Evolutionary conservation across 2,888 invertebrate genomes (phyloP), one percentile per base, ranked within the genome.

Genomic region (Melipona beecheii): DNA sequence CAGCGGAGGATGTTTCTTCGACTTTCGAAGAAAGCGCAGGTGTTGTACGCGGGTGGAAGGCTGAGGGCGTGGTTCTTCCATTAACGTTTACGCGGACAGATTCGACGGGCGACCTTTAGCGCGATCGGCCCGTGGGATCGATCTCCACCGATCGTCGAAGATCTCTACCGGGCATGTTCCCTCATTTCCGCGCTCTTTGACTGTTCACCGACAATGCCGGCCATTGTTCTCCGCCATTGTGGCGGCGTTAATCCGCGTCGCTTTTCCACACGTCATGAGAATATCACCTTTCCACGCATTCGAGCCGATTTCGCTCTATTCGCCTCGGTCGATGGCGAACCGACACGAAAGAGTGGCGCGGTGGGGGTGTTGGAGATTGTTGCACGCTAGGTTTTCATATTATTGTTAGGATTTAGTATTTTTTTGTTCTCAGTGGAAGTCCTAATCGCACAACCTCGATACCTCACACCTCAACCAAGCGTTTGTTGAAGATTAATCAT

Each of bases 41-140:
- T 93, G 93, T 92, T 93, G 93, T 91, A 91, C 87, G 84, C 65
- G 68, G n/a, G 78, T 36, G 54, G n/a, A 65, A 36, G 36, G 62
- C 62, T 58, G 77, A 90, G 89, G 93, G 93, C 92, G 93, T 93
- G 93, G 93, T 91, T 88, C 90, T 87, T 89, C 91, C 90, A 91
- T 93, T 92, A 43, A 43, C 92, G 91, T 92, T 91, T 91, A 89
- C 90, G 86, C 89, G 90, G 86, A 91, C 91, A 88, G 83, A 90
- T 90, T 91, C 87, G 91, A 90, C 89, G 66, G 65, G 58, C 78
- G 88, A 89, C 87, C 90, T 90, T 90, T 90, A 73, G 79, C 80
- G 70, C 58, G 36, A 71, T 56, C 68, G 76, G 56, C 74, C 78
- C 81, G 86, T 86, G 87, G 82, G 87, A 87, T 87, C 75, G 78